Conservation (phyloP, 1,140 invertebrate species). For the Holcopasites calliopsidis region DNA sequence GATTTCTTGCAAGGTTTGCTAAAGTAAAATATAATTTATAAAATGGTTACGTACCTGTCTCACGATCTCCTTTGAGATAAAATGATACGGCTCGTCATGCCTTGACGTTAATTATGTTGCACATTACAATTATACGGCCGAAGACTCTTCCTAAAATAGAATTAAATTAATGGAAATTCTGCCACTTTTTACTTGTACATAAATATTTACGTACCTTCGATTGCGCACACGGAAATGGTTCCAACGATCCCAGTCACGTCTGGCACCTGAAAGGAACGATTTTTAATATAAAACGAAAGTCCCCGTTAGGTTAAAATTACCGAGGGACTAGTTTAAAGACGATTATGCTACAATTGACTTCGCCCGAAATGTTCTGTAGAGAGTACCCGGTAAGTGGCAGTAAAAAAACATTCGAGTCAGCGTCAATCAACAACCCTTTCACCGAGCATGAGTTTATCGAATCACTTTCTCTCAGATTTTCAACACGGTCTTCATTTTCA, state of each 20-base stretch:
- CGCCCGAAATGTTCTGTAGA: background rate
- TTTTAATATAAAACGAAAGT: background rate
- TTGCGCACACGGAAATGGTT: background rate
- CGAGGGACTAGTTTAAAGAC: background rate
- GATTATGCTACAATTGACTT: background rate
- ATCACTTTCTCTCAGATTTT: no score
- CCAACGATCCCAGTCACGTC: background rate
- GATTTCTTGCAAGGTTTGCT: no score
- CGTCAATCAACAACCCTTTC: constrained; percentile 39
- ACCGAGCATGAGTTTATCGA: background rate
- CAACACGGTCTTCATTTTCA: no score
- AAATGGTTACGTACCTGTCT: no score
- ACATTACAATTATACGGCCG: background rate
- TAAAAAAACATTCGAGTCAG: constrained; percentile 31
- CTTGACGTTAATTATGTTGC: background rate
- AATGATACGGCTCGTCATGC: no score
- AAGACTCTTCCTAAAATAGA: background rate
- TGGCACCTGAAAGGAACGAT: constrained; percentile 1
- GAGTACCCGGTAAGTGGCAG: constrained; percentile 30
- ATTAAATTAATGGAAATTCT: background rate
- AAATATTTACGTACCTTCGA: background rate
- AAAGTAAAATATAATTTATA: no score
- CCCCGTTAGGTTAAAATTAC: background rate
- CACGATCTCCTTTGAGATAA: no score
- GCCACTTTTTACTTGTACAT: no score